Conservation (phyloP, 2,888 invertebrate species). For the Amphipoea oculea region DNA sequence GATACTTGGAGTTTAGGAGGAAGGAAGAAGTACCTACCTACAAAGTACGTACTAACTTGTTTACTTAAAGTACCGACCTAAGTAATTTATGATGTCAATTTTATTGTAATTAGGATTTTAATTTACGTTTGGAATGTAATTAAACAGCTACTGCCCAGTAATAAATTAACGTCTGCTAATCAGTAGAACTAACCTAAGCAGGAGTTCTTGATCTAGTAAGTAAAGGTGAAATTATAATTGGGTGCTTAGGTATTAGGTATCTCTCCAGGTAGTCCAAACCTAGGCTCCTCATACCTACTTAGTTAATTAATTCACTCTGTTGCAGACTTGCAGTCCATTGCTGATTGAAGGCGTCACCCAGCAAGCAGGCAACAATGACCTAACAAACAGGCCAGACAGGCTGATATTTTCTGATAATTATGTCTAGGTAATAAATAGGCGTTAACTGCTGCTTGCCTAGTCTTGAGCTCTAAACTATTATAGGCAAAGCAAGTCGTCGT, state of each 20-base stretch:
- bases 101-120: constrained; percentile 12
- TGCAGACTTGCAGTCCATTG: not conserved
- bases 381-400: not conserved
- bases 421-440: not conserved
- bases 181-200: not conserved
- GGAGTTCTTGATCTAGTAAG: not conserved
- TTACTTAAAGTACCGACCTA: not conserved
- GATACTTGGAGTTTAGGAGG: constrained; percentile 7
- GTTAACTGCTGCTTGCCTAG: not conserved
- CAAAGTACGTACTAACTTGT: not conserved
- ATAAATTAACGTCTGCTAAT: not conserved
- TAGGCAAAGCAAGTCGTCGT: not conserved
- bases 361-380: not conserved
- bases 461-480: not conserved
- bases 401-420: not conserved
- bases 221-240: not conserved
- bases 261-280: not conserved
- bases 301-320: not conserved
- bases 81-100: not conserved
- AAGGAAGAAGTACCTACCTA: constrained; percentile 22
- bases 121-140: not conserved
- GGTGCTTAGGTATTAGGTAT: not conserved
- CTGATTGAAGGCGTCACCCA: constrained; percentile 6
- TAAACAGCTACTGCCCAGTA: not conserved
- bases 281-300: too few relatives aligned